Conservation (phyloP, 2,888 invertebrate species). For the Drosophila hamatofila region DNA sequence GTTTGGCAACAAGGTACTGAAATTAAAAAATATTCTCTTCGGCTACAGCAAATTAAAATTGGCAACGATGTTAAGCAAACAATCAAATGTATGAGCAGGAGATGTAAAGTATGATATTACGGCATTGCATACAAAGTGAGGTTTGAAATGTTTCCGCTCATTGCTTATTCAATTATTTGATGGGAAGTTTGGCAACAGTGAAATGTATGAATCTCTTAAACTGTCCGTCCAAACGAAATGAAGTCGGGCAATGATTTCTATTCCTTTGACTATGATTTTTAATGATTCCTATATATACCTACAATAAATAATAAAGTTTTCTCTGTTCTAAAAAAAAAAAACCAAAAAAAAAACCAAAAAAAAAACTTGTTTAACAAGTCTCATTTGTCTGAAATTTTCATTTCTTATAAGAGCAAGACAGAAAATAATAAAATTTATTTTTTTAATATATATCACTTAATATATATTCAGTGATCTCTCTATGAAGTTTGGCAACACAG, state of each 20-base stretch:
- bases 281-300: too few species aligned
- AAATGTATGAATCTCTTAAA: too few species aligned
- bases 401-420: not conserved
- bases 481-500: slow-evolving; percentile 14
- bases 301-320: too few species aligned
- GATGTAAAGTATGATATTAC: not conserved
- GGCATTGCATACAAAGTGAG: not conserved
- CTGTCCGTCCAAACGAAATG: not conserved
- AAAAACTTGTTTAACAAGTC: too few species aligned
- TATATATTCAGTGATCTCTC: not conserved
- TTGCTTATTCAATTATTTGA: not conserved
- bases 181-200: slow-evolving; percentile 32
- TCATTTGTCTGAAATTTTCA: not conserved
- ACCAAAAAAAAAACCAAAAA: too few species aligned
- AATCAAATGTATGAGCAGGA: not conserved
- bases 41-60: not conserved
- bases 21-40: not conserved
- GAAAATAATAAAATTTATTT: not conserved
- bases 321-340: too few species aligned
- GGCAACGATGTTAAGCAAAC: not conserved
- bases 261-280: too few species aligned
- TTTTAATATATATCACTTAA: too few species aligned
- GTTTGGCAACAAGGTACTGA: slow-evolving; percentile 1
- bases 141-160: not conserved
- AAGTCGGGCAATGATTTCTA: not conserved